Base-by-base conservation (phyloP, 2,888 invertebrate species). In the Cosmia trapezina region DNA sequence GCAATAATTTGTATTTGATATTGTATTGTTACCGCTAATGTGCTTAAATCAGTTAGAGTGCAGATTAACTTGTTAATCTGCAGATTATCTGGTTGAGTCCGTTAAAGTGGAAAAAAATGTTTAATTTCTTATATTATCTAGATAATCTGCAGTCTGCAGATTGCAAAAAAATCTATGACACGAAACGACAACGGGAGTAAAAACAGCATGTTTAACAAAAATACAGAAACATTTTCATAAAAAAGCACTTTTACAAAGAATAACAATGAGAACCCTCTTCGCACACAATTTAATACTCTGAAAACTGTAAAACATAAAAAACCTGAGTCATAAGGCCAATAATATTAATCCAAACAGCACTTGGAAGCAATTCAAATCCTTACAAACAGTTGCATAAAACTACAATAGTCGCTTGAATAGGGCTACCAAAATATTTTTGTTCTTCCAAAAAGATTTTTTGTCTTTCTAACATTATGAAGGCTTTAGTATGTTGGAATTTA, bases 331-430 rank as follows among this genome's bases (percentile, higher is more conserved):
- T 85, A 83, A 83, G 72, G 76, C 78, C 74, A 81, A 85, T 83
- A 85, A 84, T 86, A 87, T 85, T 83, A 82, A 81, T 83, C 84
- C 77, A 81, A 84, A 81, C 73, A 78, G 81, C 89, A 90, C 92
- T 92, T 90, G 91, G 90, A 89, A 86, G 87, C 90, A 88, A 89
- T 90, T 90, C 90, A 91, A 90, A 91, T 87, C 87, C 85, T 86
- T 80, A 90, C 90, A 91, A 92, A 92, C 87, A 90, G 86, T 82
- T 89, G 90, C 89, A 90, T 90, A 90, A 91, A 92, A 89, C 87
- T 90, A 86, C 88, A 79, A 89, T 88, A 86, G 69, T 70, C 73
- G 53, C 41, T 49, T 8, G 1, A 19, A 14, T 68, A 86, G 86
- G 86, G 86, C 47, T 86, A 67, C 9, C 81, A 73, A 33, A 9